phyloP scores from a whole-genome alignment of 2,113 vertebrate genomes.

The Boulengeromyrus knoepffleri region DNA sequence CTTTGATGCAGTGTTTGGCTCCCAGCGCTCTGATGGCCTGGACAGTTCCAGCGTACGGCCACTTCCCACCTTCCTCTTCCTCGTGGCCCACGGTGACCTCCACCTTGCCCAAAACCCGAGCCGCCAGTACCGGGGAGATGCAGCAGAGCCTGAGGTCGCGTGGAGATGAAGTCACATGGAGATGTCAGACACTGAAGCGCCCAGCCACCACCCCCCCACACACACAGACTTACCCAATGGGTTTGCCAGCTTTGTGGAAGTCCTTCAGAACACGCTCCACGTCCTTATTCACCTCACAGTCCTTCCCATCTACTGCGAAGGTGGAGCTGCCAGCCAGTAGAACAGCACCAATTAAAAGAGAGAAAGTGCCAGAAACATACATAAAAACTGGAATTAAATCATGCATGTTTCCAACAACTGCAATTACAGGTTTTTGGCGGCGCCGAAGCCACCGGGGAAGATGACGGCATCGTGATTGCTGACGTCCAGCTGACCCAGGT shows the following conservation, averaged over 20 bases:
- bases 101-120: slow-evolving; percentile 67
- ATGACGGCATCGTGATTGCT: slow-evolving; percentile 45
- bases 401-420: not conserved
- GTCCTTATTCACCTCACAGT: slow-evolving; percentile 66
- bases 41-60: slow-evolving; percentile 71
- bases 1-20: slow-evolving; percentile 68
- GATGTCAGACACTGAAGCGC: not conserved
- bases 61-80: slow-evolving; percentile 73
- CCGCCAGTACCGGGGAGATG: slow-evolving; percentile 76
- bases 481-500: slow-evolving; percentile 38
- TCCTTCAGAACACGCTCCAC: slow-evolving; percentile 76
- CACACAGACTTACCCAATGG: slow-evolving; percentile 63
- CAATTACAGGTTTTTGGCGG: slow-evolving; percentile 50
- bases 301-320: slow-evolving; percentile 73
- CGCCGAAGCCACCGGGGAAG: slow-evolving; percentile 51
- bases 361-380: not conserved
- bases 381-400: not conserved
- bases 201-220: not conserved
- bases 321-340: slow-evolving; percentile 62
- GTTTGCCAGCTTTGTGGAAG: slow-evolving; percentile 73
- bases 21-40: slow-evolving; percentile 73
- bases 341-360: not conserved
- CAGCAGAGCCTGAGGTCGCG: slow-evolving; percentile 62
- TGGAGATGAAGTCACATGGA: not conserved
- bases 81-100: slow-evolving; percentile 82